Base-by-base conservation (phyloP, 2,888 invertebrate species). In the Globia sparganii region DNA sequence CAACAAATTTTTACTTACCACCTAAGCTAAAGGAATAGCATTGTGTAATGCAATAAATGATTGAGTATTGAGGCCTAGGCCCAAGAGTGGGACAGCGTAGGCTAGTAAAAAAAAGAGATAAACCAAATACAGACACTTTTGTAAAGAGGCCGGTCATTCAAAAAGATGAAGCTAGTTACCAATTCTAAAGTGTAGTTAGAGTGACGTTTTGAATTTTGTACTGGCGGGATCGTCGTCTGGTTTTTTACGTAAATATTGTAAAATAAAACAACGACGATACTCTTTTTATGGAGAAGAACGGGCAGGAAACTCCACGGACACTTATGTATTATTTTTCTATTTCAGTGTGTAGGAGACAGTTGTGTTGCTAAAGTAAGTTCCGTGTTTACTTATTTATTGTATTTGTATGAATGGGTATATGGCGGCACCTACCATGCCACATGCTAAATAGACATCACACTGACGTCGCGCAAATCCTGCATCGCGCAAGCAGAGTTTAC, bases 321-420 rank as follows among this genome's bases (percentile, higher is more conserved):
- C 28, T 46, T 21, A 15, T 31, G n/a, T n/a, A n/a, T n/a, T 58
- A 34, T 68, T 67, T 58, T 5, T 68, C n/a, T 58, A n/a, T 68
- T 68, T 56, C 58, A 68, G 68, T 68, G 68, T 58, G 58, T 34
- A n/a, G 68, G 68, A 58, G 34, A n/a, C 2, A 0, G 1, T 21
- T 68, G 68, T 31, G 0, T 58, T n/a, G 68, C 68, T 18, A 34
- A n/a, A 34, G 68, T 68, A 68, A 68, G 68, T 68, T 68, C 15
- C 25, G 46, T 13, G 5, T 40, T 21, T 5, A n/a, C 9, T n/a
- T 13, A 3, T 40, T 21, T 5, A n/a, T 15, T n/a, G n/a, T 43
- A 28, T 28, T 43, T 28, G 11, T 21, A 49, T 21, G 53, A 25
- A 0, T 53, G 25, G 25, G 53, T 25, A 25, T 25, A 8, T 49